Percentiles rank a stretch among this genome's conserved stretches.
Evolutionary conservation across 1,140 invertebrate species (phyloP).

Genomic region (Conus betulinus): DNA sequence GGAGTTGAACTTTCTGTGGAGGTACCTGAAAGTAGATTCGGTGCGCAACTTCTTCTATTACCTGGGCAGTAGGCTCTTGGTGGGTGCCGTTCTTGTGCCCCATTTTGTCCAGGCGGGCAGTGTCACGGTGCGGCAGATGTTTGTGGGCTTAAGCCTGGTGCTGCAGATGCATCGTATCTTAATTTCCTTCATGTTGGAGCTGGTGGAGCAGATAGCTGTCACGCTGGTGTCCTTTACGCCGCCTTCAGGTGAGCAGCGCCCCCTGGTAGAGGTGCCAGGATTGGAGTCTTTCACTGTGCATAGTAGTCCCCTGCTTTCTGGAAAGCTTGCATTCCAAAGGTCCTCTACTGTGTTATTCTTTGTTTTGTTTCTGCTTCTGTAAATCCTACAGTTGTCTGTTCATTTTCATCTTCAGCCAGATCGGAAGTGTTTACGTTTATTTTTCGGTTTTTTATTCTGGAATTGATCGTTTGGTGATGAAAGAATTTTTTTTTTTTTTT

Average conservation of each 20-base stretch:
- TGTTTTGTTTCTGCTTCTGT: too few relatives aligned
- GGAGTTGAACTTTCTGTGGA: conserved; percentile 22
- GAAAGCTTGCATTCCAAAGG: too few relatives aligned
- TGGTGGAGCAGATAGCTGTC: conserved; percentile 10
- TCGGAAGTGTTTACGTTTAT: too few relatives aligned
- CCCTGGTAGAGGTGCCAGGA: too few relatives aligned
- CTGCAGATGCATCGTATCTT: conserved; percentile 14
- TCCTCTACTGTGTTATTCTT: too few relatives aligned
- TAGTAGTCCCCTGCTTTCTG: too few relatives aligned
- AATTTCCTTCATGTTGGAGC: conserved; percentile 25
- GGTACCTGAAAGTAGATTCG: conserved; percentile 13
- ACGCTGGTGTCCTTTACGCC: neutral
- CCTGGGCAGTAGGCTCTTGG: conserved; percentile 21
- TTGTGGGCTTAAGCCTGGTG: conserved; percentile 19
- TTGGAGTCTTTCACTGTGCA: too few relatives aligned
- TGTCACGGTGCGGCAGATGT: neutral
- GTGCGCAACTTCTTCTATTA: conserved; percentile 26
- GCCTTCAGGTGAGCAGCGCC: neutral
- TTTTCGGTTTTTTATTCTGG: too few relatives aligned
- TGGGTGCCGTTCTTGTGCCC: conserved; percentile 6
- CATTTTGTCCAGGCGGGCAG: conserved; percentile 12
- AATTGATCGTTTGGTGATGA: too few relatives aligned
- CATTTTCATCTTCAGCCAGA: too few relatives aligned
- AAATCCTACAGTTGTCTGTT: too few relatives aligned
- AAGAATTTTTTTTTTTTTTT: too few relatives aligned